Percentiles rank a stretch among this genome's conserved stretches.
Evolutionary conservation across 2,888 invertebrate species (phyloP).

Genomic region (Thera obeliscata): DNA sequence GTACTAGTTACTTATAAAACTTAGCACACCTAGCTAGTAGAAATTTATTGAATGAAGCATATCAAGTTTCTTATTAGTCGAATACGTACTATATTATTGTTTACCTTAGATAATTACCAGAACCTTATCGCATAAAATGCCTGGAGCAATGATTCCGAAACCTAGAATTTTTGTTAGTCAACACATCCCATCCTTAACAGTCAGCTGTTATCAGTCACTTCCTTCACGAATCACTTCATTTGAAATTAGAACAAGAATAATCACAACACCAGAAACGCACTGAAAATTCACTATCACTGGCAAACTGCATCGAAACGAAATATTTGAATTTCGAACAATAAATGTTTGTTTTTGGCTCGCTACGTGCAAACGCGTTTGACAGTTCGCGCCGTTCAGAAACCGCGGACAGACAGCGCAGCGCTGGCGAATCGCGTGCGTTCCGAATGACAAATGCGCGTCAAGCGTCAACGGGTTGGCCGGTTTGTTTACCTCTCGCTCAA

Average conservation of each 20-base stretch:
- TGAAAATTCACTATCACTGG: conserved; percentile 26
- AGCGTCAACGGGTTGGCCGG: conserved; percentile 66
- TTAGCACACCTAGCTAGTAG: no score
- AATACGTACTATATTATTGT: background rate
- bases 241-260: conserved; percentile 43
- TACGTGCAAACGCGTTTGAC: conserved; percentile 41
- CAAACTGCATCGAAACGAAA: conserved; percentile 38
- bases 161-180: conserved; percentile 26
- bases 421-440: conserved; percentile 66
- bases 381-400: conserved; percentile 55
- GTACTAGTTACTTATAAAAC: no score
- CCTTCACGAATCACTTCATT: conserved; percentile 64
- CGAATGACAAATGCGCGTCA: conserved; percentile 81
- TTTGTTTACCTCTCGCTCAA: conserved; percentile 77
- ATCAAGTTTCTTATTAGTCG: background rate
- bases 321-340: conserved; percentile 46
- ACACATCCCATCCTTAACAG: conserved; percentile 47
- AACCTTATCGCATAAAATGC: background rate
- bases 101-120: background rate
- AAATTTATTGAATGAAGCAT: background rate
- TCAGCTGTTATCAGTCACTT: conserved; percentile 66
- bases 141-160: background rate
- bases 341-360: conserved; percentile 47
- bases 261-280: conserved; percentile 32
- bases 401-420: conserved; percentile 57